These are phyloP conservation scores for Rhodinocichla rosea DNA, from an alignment of 2,113 vertebrate genomes.

Conservation along the genomic window DNA sequence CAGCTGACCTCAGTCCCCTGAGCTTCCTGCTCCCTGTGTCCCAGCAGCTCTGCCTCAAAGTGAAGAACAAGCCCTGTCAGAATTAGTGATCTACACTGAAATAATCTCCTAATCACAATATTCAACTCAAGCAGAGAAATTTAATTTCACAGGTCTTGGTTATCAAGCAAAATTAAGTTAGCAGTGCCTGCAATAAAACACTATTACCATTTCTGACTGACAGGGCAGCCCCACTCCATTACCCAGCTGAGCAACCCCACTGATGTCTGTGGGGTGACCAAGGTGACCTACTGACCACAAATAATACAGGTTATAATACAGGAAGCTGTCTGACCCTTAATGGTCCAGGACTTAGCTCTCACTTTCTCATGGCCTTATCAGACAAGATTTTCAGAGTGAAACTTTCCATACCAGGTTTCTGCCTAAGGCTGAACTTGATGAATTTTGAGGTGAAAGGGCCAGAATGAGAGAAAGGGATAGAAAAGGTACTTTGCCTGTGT, in stretches of 20 bases:
- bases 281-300: background rate
- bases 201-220: background rate
- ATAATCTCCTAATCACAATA: background rate
- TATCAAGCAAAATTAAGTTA: constrained; percentile 4
- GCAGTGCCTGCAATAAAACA: background rate
- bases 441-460: background rate
- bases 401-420: background rate
- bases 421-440: constrained; percentile 6
- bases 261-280: background rate
- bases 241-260: background rate
- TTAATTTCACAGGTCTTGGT: constrained; percentile 47
- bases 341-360: background rate
- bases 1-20: background rate
- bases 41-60: background rate
- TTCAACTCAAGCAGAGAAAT: constrained; percentile 1
- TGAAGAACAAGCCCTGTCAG: background rate
- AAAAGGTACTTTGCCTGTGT: background rate
- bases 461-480: background rate
- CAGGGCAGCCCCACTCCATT: background rate
- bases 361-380: constrained; percentile 8
- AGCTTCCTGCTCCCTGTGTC: background rate
- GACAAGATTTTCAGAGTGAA: constrained; percentile 30
- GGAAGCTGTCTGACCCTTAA: background rate
- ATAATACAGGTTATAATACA: background rate
- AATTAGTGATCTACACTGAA: background rate